These are phyloP conservation scores for Chrysolina haemoptera DNA, from an alignment of 2,888 invertebrate genomes.

Conservation along the genomic window DNA sequence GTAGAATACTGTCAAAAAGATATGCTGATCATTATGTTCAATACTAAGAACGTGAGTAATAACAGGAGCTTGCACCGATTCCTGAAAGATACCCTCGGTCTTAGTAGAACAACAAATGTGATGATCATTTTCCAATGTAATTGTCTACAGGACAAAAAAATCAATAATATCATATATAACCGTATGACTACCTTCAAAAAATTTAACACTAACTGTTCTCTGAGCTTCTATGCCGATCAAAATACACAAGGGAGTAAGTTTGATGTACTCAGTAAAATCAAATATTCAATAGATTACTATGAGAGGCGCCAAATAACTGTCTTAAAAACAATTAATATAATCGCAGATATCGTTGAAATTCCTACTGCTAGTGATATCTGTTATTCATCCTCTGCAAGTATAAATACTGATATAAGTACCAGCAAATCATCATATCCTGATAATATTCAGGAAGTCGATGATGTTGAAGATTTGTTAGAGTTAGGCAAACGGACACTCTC, in stretches of 20 bases:
- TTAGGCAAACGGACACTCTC: too few species aligned
- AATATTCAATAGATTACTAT: neutral
- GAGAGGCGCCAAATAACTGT: too few species aligned
- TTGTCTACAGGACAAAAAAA: neutral
- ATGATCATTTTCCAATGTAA: conserved; percentile 10
- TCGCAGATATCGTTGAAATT: too few species aligned
- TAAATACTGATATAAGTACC: too few species aligned
- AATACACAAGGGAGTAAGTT: conserved; percentile 2
- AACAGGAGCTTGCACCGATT: conserved; percentile 4
- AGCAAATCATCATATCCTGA: too few species aligned
- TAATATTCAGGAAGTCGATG: too few species aligned
- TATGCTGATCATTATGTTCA: conserved; percentile 8
- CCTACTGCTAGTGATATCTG: too few species aligned
- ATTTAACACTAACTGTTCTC: conserved; percentile 10
- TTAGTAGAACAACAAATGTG: conserved; percentile 10
- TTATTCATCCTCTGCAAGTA: too few species aligned
- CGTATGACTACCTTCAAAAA: neutral
- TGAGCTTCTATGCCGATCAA: conserved; percentile 1
- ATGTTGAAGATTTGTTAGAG: too few species aligned
- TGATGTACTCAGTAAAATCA: neutral
- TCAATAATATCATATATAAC: conserved; percentile 14
- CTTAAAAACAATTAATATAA: too few species aligned
- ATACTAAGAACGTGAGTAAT: conserved; percentile 14
- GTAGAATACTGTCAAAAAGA: conserved; percentile 6
- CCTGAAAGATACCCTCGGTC: conserved; percentile 1